These are phyloP conservation scores for Lysandra coridon DNA, from an alignment of 2,888 invertebrate genomes.

Conservation along the genomic window DNA sequence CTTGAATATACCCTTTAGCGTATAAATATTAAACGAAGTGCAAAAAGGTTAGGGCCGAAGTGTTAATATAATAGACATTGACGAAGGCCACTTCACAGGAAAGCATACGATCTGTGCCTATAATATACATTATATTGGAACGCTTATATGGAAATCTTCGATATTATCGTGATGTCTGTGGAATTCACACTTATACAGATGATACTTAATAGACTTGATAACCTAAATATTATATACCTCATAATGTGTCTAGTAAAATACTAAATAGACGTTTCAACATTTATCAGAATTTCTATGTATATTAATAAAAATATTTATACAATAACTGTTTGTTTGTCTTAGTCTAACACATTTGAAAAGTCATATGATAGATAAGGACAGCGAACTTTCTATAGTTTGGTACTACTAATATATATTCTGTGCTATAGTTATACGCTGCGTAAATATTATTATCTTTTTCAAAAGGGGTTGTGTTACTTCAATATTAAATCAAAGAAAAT, in stretches of 20 bases:
- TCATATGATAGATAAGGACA: no score
- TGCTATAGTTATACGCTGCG: no score
- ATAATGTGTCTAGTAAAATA: not conserved
- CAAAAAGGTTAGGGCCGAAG: not conserved
- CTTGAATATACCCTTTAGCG: slow-evolving; percentile 7
- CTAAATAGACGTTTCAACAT: not conserved
- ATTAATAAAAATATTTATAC: no score
- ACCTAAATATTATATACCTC: not conserved
- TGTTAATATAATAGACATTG: slow-evolving; percentile 23
- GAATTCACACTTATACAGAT: not conserved
- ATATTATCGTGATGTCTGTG: not conserved
- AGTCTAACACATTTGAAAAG: no score
- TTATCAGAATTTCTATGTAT: no score
- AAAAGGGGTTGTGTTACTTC: no score
- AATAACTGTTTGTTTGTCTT: no score
- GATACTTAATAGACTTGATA: no score
- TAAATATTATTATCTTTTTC: no score
- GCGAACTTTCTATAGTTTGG: no score
- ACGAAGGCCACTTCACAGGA: slow-evolving; percentile 1
- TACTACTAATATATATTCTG: no score
- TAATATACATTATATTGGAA: not conserved
- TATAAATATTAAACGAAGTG: slow-evolving; percentile 7
- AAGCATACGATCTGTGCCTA: not conserved
- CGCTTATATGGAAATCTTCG: not conserved
- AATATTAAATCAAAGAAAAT: not conserved